Evolutionary conservation across 2,113 vertebrate genomes (phyloP).

Genomic region (Anas platyrhynchos): DNA sequence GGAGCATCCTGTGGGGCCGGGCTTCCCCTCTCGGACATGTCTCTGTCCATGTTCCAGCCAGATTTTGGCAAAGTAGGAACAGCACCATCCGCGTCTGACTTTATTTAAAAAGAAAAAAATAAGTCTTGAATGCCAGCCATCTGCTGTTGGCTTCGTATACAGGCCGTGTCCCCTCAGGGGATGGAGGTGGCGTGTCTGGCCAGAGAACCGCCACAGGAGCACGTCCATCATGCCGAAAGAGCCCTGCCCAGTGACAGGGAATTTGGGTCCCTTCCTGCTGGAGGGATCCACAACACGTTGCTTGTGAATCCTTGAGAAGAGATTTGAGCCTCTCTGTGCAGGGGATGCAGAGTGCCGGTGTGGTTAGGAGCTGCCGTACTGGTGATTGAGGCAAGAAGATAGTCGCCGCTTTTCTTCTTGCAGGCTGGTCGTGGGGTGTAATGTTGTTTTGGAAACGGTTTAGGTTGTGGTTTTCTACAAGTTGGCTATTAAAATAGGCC

Average conservation of each 20-base stretch:
- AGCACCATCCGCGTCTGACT: slow-evolving; percentile 43
- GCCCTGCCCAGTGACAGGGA: neutral
- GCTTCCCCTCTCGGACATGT: neutral
- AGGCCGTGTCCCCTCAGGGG: neutral
- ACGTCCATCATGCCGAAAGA: neutral
- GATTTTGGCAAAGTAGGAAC: neutral
- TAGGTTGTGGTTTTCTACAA: neutral
- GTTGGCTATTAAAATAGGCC: neutral
- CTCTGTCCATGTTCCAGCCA: neutral
- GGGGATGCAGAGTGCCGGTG: neutral
- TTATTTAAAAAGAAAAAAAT: slow-evolving; percentile 23
- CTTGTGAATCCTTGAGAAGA: neutral
- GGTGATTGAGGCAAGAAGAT: neutral
- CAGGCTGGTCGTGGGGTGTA: neutral
- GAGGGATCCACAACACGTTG: neutral
- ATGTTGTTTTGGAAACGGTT: neutral
- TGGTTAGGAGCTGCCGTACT: neutral
- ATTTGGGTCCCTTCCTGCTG: neutral
- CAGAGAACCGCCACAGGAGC: neutral
- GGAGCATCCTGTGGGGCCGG: neutral
- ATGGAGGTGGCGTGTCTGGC: neutral
- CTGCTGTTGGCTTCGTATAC: neutral
- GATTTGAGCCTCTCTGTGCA: neutral
- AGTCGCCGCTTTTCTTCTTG: neutral
- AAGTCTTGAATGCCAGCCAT: slow-evolving; percentile 8